phyloP scores from a whole-genome alignment of 2,888 invertebrate genomes.

The Eustalomyia histrio region DNA sequence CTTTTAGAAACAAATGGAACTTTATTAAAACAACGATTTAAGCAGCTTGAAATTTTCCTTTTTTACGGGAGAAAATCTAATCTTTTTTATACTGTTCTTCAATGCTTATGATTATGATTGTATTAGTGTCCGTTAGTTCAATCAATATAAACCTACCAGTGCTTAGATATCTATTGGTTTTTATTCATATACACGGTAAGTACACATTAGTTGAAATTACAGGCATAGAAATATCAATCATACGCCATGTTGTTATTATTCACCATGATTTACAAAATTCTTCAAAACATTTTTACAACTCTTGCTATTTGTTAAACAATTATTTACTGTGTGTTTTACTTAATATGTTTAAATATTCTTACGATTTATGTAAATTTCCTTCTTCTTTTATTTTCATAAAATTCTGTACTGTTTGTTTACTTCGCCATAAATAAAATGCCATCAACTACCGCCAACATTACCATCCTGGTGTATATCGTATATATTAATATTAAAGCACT shows the following conservation, averaged over 20 bases:
- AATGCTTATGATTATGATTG: no score
- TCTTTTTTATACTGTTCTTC: no score
- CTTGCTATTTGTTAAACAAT: constrained; percentile 8
- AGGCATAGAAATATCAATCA: constrained; percentile 12
- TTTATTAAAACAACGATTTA: no score
- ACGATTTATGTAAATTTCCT: constrained; percentile 59
- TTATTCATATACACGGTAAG: no score
- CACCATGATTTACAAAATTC: background rate
- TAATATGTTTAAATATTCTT: constrained; percentile 47
- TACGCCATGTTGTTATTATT: constrained; percentile 3
- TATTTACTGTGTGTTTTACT: constrained; percentile 2
- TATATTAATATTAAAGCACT: constrained; percentile 88
- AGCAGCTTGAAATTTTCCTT: no score
- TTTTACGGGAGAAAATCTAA: no score
- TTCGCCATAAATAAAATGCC: constrained; percentile 37
- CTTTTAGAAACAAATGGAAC: no score
- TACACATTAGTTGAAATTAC: no score
- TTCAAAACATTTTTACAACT: background rate
- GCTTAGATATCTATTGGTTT: no score
- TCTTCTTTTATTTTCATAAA: constrained; percentile 8
- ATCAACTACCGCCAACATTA: constrained; percentile 14
- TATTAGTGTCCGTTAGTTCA: no score
- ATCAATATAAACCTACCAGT: no score
- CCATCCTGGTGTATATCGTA: background rate
- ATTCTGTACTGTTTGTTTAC: constrained; percentile 24